Percentiles rank a stretch among this genome's conserved stretches.
Conservation (phyloP, 2,797 vertebrate species). For the Enteromius afrohamiltoni region DNA sequence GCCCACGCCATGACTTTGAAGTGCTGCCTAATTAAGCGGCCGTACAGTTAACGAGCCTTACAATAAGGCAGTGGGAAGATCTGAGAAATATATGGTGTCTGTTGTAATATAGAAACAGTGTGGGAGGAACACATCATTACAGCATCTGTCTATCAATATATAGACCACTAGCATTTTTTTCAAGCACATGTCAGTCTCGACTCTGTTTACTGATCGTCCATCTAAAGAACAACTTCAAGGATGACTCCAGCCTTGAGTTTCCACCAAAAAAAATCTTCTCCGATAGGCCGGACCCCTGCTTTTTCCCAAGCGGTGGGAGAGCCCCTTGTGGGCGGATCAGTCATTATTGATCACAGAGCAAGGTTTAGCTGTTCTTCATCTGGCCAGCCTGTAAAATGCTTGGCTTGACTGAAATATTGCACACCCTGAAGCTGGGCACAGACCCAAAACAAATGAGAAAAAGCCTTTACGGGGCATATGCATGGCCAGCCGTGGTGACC, state of each 20-base stretch:
- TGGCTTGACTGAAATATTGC: conserved; percentile 69
- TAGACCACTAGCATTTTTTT: not conserved
- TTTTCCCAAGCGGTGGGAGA: conserved; percentile 6
- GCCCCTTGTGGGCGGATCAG: conserved; percentile 58
- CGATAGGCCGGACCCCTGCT: not conserved
- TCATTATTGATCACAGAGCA: conserved; percentile 63
- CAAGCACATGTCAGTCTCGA: not conserved
- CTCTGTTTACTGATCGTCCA: not conserved
- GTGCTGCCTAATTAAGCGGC: conserved; percentile 75
- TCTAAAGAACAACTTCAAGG: conserved; percentile 7
- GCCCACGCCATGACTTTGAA: conserved; percentile 68
- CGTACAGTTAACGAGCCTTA: conserved; percentile 71
- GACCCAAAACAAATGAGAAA: conserved; percentile 68
- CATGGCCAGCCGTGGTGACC: conserved; percentile 46
- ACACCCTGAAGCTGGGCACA: conserved; percentile 64
- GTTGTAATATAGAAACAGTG: conserved; percentile 61
- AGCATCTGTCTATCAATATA: conserved; percentile 28
- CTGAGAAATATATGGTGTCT: conserved; percentile 64
- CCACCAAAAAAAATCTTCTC: not conserved
- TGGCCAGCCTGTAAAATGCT: conserved; percentile 64
- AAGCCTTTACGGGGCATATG: conserved; percentile 59
- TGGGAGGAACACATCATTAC: conserved; percentile 27
- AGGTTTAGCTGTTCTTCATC: conserved; percentile 46
- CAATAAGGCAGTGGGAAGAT: conserved; percentile 68
- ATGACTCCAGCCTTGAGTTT: conserved; percentile 35